Conservation (phyloP, 1,140 invertebrate genomes). For the Drosophila neocordata region DNA sequence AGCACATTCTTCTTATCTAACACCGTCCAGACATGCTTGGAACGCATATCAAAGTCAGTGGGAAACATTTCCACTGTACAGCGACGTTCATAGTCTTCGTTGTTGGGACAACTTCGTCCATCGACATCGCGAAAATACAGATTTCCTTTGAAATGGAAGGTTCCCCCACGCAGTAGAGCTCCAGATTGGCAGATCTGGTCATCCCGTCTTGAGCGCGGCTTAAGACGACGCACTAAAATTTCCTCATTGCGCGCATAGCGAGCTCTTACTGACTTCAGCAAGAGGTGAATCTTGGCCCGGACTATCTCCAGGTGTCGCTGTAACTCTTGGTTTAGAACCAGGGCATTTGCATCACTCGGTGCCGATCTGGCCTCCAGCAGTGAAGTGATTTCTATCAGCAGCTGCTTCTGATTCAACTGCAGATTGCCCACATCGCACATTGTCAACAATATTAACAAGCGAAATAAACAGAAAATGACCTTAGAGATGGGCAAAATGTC, state of each 20-base stretch:
- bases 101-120: conserved; percentile 72
- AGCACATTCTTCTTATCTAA: conserved; percentile 69
- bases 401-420: conserved; percentile 22
- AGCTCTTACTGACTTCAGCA: conserved; percentile 41
- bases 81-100: conserved; percentile 70
- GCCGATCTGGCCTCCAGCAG: conserved; percentile 23
- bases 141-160: conserved; percentile 72
- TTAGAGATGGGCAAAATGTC: neutral
- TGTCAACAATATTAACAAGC: neutral
- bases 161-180: conserved; percentile 60
- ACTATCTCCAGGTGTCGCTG: conserved; percentile 50
- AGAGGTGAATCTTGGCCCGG: conserved; percentile 22
- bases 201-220: conserved; percentile 19
- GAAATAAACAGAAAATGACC: neutral
- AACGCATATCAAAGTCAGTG: conserved; percentile 68
- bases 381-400: conserved; percentile 38
- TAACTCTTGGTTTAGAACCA: conserved; percentile 54
- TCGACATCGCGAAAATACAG: conserved; percentile 72
- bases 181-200: conserved; percentile 35
- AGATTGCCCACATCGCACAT: conserved; percentile 42
- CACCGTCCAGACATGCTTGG: conserved; percentile 63
- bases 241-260: conserved; percentile 61
- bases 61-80: conserved; percentile 73
- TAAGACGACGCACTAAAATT: conserved; percentile 47
- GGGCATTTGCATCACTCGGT: conserved; percentile 32